A percentile compares a stretch with the other conserved stretches of the same genome.
These are phyloP conservation scores for Julus scandinavius DNA, from an alignment of 2,888 invertebrate genomes.

Conservation along the genomic window DNA sequence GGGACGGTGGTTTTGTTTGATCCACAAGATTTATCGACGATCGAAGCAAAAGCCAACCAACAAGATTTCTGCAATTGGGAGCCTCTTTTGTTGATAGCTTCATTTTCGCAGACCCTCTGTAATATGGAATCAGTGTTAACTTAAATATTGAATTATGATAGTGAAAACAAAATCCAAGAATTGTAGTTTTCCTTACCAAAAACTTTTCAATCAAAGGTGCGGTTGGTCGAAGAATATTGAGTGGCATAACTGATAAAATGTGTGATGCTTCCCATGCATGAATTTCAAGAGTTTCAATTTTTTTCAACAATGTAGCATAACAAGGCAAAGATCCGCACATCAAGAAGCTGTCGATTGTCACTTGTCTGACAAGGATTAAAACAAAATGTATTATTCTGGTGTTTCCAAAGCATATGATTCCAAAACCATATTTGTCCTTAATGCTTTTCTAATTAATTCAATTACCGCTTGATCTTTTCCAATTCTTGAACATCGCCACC, in stretches of 20 bases:
- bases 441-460: background rate
- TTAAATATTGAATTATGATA: background rate
- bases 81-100: slow-evolving; percentile 1
- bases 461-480: background rate
- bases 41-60: slow-evolving; percentile 50
- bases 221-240: slow-evolving; percentile 48
- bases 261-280: background rate
- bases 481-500: background rate
- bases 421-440: too few species aligned
- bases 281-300: slow-evolving; percentile 16
- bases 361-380: background rate
- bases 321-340: slow-evolving; percentile 49
- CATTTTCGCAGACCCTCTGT: slow-evolving; percentile 2
- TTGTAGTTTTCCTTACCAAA: background rate
- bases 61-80: slow-evolving; percentile 25
- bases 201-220: slow-evolving; percentile 14
- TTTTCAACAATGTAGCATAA: background rate
- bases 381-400: background rate
- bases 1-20: slow-evolving; percentile 22
- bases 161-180: background rate
- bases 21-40: slow-evolving; percentile 49
- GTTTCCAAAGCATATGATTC: background rate
- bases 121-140: background rate
- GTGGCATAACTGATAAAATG: background rate
- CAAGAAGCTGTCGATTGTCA: background rate